Percentiles rank a stretch among this genome's conserved stretches.
These are phyloP conservation scores for Alloscopus bannaensis DNA, from an alignment of 2,888 invertebrate species.

Conservation along the genomic window DNA sequence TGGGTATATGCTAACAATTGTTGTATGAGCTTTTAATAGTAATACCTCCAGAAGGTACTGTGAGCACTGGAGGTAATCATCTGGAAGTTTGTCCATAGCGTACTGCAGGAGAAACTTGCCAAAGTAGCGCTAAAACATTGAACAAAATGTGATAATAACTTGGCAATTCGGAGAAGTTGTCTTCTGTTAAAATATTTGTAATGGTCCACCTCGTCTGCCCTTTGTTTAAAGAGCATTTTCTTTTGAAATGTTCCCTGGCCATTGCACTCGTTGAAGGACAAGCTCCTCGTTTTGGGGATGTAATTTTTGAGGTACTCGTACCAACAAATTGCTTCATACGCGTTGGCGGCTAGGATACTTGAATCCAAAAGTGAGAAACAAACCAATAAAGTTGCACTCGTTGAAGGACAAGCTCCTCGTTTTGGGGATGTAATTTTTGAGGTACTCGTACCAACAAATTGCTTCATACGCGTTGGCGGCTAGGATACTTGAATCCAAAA, in stretches of 20 bases:
- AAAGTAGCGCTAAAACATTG: constrained; percentile 32
- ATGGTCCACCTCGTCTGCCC: constrained; percentile 32
- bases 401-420: constrained; percentile 49
- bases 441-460: constrained; percentile 29
- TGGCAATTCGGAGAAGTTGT: constrained; percentile 7
- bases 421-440: constrained; percentile 31
- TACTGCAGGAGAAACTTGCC: constrained; percentile 35
- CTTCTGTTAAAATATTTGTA: not conserved
- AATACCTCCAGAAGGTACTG: constrained; percentile 26
- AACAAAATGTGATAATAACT: too few relatives aligned
- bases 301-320: constrained; percentile 31
- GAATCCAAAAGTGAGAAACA: not conserved
- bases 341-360: not conserved
- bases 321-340: constrained; percentile 29
- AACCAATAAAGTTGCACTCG: not conserved
- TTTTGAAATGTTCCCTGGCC: constrained; percentile 40
- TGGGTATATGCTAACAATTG: not conserved
- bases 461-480: constrained; percentile 15
- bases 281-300: constrained; percentile 33
- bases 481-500: too few relatives aligned
- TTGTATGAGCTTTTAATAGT: not conserved
- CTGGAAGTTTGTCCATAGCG: constrained; percentile 33
- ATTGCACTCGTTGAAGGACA: constrained; percentile 47
- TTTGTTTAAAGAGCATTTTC: constrained; percentile 27
- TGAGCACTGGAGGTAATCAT: constrained; percentile 37